phyloP scores from a whole-genome alignment of 92 coral and sea anemone genomes.

The Zoanthus sociatus region DNA sequence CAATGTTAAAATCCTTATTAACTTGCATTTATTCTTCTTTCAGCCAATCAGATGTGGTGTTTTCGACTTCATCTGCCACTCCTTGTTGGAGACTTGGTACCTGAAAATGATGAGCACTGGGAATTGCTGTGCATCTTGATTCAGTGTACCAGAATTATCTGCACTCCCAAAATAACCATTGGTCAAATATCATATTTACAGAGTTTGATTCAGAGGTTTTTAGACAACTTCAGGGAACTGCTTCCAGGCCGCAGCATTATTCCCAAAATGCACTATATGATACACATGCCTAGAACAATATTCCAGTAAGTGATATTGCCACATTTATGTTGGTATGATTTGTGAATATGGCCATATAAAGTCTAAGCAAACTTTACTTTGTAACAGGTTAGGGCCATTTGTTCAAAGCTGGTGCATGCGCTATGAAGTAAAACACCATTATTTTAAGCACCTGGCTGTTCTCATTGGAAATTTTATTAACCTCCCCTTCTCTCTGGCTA shows the following conservation, averaged over 20 bases:
- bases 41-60: slow-evolving; percentile 90
- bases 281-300: slow-evolving; percentile 76
- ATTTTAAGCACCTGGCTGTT: slow-evolving; percentile 68
- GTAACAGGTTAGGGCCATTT: slow-evolving; percentile 72
- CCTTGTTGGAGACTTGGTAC: slow-evolving; percentile 49
- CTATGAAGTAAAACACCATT: slow-evolving; percentile 78
- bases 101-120: slow-evolving; percentile 78
- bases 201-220: slow-evolving; percentile 68
- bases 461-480: slow-evolving; percentile 67
- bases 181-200: slow-evolving; percentile 68
- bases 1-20: slow-evolving; percentile 15
- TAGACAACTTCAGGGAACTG: slow-evolving; percentile 51
- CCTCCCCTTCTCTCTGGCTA: slow-evolving; percentile 65
- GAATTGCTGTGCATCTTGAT: slow-evolving; percentile 62
- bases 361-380: neutral
- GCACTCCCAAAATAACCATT: slow-evolving; percentile 59
- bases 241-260: slow-evolving; percentile 67
- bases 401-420: slow-evolving; percentile 80
- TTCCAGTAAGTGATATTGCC: slow-evolving; percentile 61
- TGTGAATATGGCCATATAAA: slow-evolving; percentile 7
- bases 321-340: slow-evolving; percentile 23
- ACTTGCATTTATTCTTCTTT: slow-evolving; percentile 19
- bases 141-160: slow-evolving; percentile 64
- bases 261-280: slow-evolving; percentile 79
- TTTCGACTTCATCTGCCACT: slow-evolving; percentile 68